phyloP scores from a whole-genome alignment of 1,140 invertebrate genomes.

The Psix sp. region DNA sequence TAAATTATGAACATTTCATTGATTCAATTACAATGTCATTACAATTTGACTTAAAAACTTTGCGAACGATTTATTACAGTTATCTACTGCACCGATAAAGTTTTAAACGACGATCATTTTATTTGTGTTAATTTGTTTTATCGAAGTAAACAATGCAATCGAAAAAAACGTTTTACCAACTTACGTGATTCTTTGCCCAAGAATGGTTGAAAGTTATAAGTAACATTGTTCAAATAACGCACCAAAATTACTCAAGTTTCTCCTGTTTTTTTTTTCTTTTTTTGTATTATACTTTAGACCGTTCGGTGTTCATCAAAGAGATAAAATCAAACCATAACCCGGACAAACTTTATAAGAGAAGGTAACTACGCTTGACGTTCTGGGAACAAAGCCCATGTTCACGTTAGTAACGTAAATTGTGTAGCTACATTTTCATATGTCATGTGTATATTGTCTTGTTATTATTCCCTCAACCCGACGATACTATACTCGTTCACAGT shows the following conservation, averaged over 20 bases:
- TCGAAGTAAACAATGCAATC: too few species aligned
- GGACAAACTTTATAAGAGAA: constrained; percentile 56
- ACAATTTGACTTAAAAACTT: too few species aligned
- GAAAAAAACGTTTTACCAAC: too few species aligned
- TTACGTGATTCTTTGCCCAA: too few species aligned
- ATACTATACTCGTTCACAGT: too few species aligned
- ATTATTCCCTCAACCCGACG: constrained; percentile 19
- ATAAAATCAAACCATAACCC: constrained; percentile 52
- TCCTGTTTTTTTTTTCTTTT: constrained; percentile 48
- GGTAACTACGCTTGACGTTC: constrained; percentile 42
- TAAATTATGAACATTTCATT: too few species aligned
- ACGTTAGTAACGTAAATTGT: constrained; percentile 17
- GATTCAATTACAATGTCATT: too few species aligned
- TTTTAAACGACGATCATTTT: too few species aligned
- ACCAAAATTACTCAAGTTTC: constrained; percentile 35
- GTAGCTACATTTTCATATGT: constrained; percentile 32
- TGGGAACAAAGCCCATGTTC: constrained; percentile 25
- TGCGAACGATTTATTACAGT: too few species aligned
- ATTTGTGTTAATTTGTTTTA: too few species aligned
- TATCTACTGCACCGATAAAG: too few species aligned
- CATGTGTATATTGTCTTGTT: constrained; percentile 27
- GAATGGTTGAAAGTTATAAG: too few species aligned
- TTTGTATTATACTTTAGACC: constrained; percentile 46
- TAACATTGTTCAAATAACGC: constrained; percentile 43
- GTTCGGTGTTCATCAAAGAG: constrained; percentile 38